Percentiles rank a stretch among this genome's conserved stretches.
phyloP scores from a whole-genome alignment of 1,140 invertebrate species.

The Thaumetopoea pityocampa region DNA sequence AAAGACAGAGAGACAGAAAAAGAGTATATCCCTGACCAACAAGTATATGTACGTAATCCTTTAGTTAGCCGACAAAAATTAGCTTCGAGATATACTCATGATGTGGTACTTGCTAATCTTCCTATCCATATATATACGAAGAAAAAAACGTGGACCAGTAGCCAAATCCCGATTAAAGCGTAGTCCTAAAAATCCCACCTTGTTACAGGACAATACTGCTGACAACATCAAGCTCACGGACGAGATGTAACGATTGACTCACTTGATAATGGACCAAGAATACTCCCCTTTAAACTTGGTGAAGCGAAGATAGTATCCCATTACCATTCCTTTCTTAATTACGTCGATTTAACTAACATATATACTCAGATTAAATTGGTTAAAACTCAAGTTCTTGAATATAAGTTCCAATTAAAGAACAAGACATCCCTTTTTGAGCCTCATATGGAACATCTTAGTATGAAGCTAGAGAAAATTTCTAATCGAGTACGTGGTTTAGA shows the following conservation, averaged over 20 bases:
- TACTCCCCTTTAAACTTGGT: background rate
- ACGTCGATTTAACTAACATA: background rate
- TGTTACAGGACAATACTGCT: background rate
- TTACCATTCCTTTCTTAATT: background rate
- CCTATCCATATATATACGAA: conserved; percentile 4
- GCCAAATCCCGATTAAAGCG: conserved; percentile 1
- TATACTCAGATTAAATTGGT: conserved; percentile 7
- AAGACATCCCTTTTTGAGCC: conserved; percentile 24
- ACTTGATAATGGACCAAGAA: background rate
- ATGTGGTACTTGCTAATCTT: conserved; percentile 3
- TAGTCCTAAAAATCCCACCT: background rate
- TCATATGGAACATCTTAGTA: conserved; percentile 21
- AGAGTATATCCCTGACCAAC: conserved; percentile 9
- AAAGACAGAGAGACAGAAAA: conserved; percentile 2
- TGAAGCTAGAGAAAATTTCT: conserved; percentile 19
- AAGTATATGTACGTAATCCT: conserved; percentile 27
- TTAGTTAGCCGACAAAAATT: conserved; percentile 18
- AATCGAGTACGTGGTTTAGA: conserved; percentile 22
- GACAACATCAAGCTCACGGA: background rate
- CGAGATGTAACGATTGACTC: background rate
- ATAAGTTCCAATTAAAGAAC: conserved; percentile 18
- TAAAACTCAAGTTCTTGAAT: conserved; percentile 11
- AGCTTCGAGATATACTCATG: conserved; percentile 5
- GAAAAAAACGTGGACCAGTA: conserved; percentile 1
- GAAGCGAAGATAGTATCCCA: background rate